Percentiles rank a stretch among this genome's conserved stretches.
Conservation (phyloP, 2,888 invertebrate species). For the Diarsia rubi region DNA sequence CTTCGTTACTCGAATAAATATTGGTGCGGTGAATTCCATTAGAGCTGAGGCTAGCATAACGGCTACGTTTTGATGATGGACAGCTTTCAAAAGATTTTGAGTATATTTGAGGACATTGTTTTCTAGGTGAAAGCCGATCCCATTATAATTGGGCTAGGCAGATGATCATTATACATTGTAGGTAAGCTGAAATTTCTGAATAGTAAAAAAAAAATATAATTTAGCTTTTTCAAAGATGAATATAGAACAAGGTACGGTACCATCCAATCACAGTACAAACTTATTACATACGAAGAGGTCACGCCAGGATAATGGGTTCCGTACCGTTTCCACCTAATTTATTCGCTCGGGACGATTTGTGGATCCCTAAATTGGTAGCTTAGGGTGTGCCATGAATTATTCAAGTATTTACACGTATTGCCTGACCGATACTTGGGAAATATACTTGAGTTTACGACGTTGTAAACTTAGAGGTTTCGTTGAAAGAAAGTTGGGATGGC, state of each 20-base stretch:
- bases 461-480: slow-evolving; percentile 29
- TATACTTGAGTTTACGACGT: slow-evolving; percentile 48
- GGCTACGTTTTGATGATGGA: slow-evolving; percentile 5
- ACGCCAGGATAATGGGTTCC: slow-evolving; percentile 56
- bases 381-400: slow-evolving; percentile 60
- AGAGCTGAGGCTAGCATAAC: background rate
- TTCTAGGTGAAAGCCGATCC: background rate
- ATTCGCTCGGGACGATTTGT: slow-evolving; percentile 58
- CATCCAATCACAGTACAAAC: slow-evolving; percentile 50
- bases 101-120: background rate
- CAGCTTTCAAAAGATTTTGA: background rate
- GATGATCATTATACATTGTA: background rate
- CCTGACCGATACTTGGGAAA: slow-evolving; percentile 37
- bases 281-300: slow-evolving; percentile 55
- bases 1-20: slow-evolving; percentile 43
- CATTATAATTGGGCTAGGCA: background rate
- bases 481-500: slow-evolving; percentile 25
- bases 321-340: slow-evolving; percentile 55
- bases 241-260: background rate
- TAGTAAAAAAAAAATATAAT: no score
- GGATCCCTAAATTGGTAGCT: slow-evolving; percentile 60
- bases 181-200: background rate
- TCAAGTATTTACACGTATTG: slow-evolving; percentile 62
- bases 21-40: slow-evolving; percentile 31
- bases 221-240: slow-evolving; percentile 4